Base-by-base conservation (phyloP, 2,113 vertebrate species). In the Chunga burmeisteri region DNA sequence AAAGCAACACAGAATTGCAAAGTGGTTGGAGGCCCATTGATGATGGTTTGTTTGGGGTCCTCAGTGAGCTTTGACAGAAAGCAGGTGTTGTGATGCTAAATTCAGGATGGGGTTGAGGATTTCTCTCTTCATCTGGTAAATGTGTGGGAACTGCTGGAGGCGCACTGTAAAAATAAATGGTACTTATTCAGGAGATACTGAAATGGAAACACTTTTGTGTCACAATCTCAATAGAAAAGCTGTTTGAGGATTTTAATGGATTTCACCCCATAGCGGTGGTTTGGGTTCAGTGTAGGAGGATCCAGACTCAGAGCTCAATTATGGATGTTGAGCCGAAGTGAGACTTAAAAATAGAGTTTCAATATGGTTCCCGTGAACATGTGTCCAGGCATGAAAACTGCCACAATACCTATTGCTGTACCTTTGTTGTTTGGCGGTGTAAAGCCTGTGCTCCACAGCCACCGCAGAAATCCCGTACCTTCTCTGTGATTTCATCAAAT, bases 41-140 rank as follows among this genome's bases (percentile, higher is more conserved):
- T 4, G 36, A 87, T 84, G 95, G 73, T 66, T 94, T 97, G 89
- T 93, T 94, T 94, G 84, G 87, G 75, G 93, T 93, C 78, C 55
- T 95, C 63, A 52, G 78, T 84, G 92, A 84, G 88, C 94, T 95
- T 63, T 94, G 96, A 94, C 94, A 91, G 89, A 95, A 87, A 94
- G 93, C 94, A 96, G 92, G 93, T 97, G 95, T 88, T 94, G 74
- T 67, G 95, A 87, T 87, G 89, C 91, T 89, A 87, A 95, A 82
- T 86, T 93, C 75, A 77, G 90, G 91, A 88, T 93, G 79, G 55
- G 55, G 55, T 62, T 81, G 91, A 95, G 86, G 86, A 77, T 96
- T 96, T 88, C 82, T 92, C 71, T 93, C 70, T 88, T 96, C 90
- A 95, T 75, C 85, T 95, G 81, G 86, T 73, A 85, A 92, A 73